Percentiles rank a stretch among this genome's conserved stretches.
Evolutionary conservation across 2,888 invertebrate genomes (phyloP).

Genomic region (Pseudanteris insignis): DNA sequence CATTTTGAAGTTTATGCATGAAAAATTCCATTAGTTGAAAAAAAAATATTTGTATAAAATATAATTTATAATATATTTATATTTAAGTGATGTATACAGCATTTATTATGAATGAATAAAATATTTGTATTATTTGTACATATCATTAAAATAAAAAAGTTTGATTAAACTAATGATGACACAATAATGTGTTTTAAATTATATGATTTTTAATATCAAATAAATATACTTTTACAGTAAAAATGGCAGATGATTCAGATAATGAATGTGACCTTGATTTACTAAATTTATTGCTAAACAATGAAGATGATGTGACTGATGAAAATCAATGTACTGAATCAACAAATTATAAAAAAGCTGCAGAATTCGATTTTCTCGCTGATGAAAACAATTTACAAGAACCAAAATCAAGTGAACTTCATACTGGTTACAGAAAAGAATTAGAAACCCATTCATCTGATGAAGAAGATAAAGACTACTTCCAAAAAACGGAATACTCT

Average conservation of each 20-base stretch:
- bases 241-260: conserved; percentile 18
- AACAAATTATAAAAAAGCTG: conserved; percentile 45
- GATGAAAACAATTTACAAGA: conserved; percentile 14
- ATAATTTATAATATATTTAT: too few species aligned
- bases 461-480: conserved; percentile 80
- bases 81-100: too few species aligned
- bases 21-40: too few species aligned
- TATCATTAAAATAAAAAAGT: too few species aligned
- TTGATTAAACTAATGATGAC: too few species aligned
- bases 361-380: conserved; percentile 57
- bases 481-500: conserved; percentile 77
- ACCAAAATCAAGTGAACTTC: not conserved
- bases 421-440: conserved; percentile 2
- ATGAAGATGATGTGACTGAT: conserved; percentile 4
- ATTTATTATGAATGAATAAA: too few species aligned
- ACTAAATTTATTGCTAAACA: conserved; percentile 18
- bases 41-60: too few species aligned
- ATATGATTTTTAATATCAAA: too few species aligned
- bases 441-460: conserved; percentile 85
- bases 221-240: too few species aligned
- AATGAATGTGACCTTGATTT: conserved; percentile 31
- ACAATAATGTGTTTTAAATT: too few species aligned
- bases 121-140: too few species aligned
- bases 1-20: too few species aligned
- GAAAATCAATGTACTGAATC: not conserved